phyloP scores from a whole-genome alignment of 2,888 invertebrate species.

The Drosophila mimica region DNA sequence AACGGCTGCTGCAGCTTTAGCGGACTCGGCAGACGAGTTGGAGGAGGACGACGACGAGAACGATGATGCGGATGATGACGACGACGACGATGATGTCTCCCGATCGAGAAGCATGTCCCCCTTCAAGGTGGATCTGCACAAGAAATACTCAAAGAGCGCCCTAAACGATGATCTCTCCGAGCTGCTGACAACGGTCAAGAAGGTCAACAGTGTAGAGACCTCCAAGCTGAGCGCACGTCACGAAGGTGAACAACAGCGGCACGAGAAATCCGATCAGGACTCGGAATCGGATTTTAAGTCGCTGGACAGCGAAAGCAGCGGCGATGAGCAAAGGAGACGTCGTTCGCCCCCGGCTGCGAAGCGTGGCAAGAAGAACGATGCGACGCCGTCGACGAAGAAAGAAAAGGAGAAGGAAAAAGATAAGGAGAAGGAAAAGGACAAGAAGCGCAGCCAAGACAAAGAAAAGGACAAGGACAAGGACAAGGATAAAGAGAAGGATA shows the following conservation, averaged over 20 bases:
- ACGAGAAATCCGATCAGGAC: conserved; percentile 59
- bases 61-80: conserved; percentile 60
- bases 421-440: conserved; percentile 42
- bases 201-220: conserved; percentile 68
- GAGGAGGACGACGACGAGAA: conserved; percentile 74
- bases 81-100: conserved; percentile 73
- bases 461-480: conserved; percentile 17
- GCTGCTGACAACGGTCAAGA: conserved; percentile 81
- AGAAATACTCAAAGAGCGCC: conserved; percentile 85
- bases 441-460: conserved; percentile 21
- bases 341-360: conserved; percentile 30
- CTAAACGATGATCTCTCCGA: conserved; percentile 83
- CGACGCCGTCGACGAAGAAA: conserved; percentile 33
- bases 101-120: conserved; percentile 84
- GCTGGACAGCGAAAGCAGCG: conserved; percentile 74
- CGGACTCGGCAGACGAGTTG: conserved; percentile 79
- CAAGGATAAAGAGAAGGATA: conserved; percentile 50
- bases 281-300: conserved; percentile 81
- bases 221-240: conserved; percentile 66
- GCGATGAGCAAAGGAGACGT: conserved; percentile 41
- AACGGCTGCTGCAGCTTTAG: conserved; percentile 78
- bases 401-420: conserved; percentile 50
- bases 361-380: conserved; percentile 44
- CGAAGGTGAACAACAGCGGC: conserved; percentile 40
- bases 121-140: conserved; percentile 85